phyloP scores from a whole-genome alignment of 2,888 invertebrate genomes.

The Dynastes tityus region DNA sequence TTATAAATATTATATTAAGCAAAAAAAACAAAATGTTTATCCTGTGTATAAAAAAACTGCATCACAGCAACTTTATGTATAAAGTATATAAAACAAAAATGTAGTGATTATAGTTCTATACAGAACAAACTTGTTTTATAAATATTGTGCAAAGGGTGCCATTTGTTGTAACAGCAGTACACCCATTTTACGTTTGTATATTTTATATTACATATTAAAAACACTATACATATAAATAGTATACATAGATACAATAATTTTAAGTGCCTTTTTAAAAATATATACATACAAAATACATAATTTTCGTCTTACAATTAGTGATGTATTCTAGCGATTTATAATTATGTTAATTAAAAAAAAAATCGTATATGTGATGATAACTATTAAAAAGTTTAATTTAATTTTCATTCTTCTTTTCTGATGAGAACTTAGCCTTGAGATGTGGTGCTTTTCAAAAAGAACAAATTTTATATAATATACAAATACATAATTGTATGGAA shows the following conservation, averaged over 20 bases:
- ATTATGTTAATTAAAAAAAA: not conserved
- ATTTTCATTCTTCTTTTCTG: conserved; percentile 49
- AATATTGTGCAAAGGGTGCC: conserved; percentile 60
- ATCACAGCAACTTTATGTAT: conserved; percentile 36
- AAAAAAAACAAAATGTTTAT: not conserved
- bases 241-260: conserved; percentile 58
- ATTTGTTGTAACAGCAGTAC: conserved; percentile 66
- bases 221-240: conserved; percentile 10
- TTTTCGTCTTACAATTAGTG: conserved; percentile 50
- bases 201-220: conserved; percentile 57
- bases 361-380: conserved; percentile 51
- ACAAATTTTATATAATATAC: conserved; percentile 19
- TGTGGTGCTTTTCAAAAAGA: conserved; percentile 57
- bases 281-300: conserved; percentile 38
- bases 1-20: conserved; percentile 35
- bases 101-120: conserved; percentile 53
- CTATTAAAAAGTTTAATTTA: conserved; percentile 33
- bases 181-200: conserved; percentile 61
- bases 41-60: not conserved
- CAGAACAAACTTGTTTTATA: conserved; percentile 7
- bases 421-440: conserved; percentile 57
- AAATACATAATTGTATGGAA: not conserved
- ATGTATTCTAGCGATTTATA: not conserved
- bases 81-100: conserved; percentile 12
- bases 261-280: conserved; percentile 65